Base-by-base conservation (phyloP, 1,140 invertebrate species). In the Drosophila takahashii region DNA sequence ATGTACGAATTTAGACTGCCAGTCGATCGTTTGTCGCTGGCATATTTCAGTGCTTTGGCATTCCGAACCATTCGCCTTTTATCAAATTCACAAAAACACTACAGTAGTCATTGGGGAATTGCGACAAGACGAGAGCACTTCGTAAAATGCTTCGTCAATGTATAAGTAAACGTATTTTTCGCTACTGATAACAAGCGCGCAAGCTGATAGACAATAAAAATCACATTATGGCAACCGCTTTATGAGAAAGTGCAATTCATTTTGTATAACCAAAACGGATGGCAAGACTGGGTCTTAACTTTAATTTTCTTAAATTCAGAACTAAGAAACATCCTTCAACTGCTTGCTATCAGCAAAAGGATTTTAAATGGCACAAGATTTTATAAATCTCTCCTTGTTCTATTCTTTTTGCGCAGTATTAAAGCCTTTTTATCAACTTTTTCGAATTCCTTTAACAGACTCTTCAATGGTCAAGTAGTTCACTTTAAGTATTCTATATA, bases 31-130 rank as follows among this genome's bases (percentile, higher is more conserved):
- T 65, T 67, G 34, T 34, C 27, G 45, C 15, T 66, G 60, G 36
- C 15, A 48, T 57, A 67, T 61, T 75, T 58, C 59, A 87, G 83
- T 72, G 62, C 84, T 71, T 87, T 86, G 83, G 70, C 79, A 87
- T 78, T 65, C 22, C 60, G 51, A 62, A 54, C 22, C 22, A 66
- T 72, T 77, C 53, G 48, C 50, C 34, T 81, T 86, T 86, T 86
- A 86, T 86, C 81, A 86, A 78, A 70, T 69, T 64, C 50, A 71
- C 52, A 83, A 84, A 79, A 76, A 83, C 51, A 76, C 54, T 59
- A 47, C 22, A 60, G 26, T 41, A 50, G 27, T 51, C 27, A 60
- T 42, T 51, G 29, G 16, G 53, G 26, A 50, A 58, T 16, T 53
- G 36, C 65, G 56, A 60, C 39, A 47, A 48, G 48, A 22, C 47